These are phyloP conservation scores for Ictalurus furcatus DNA, from an alignment of 2,113 vertebrate species.

Conservation along the genomic window DNA sequence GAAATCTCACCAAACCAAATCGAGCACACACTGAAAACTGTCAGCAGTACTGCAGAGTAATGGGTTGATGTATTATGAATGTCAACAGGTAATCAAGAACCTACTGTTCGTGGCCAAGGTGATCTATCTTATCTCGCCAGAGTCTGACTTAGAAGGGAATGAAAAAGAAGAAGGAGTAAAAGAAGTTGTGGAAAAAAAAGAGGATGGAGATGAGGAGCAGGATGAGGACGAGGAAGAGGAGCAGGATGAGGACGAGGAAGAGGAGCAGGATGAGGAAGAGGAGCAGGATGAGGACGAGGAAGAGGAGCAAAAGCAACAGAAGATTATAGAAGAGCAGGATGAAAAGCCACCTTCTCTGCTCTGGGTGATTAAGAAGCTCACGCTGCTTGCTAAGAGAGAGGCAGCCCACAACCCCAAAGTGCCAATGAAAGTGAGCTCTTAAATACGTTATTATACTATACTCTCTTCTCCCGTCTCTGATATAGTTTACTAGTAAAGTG, in stretches of 20 bases:
- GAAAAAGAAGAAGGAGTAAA: slow-evolving; percentile 17
- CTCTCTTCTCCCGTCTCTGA: background rate
- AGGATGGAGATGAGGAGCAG: background rate
- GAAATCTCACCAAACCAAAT: background rate
- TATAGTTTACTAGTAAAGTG: background rate
- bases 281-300: slow-evolving; percentile 44
- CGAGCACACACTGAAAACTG: background rate
- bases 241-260: slow-evolving; percentile 34
- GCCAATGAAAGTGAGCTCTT: slow-evolving; percentile 80
- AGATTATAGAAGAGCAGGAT: slow-evolving; percentile 61
- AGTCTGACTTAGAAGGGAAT: slow-evolving; percentile 62
- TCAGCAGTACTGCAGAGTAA: background rate
- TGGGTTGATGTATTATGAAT: background rate
- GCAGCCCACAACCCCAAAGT: slow-evolving; percentile 86
- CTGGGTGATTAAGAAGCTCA: slow-evolving; percentile 89
- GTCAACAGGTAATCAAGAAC: slow-evolving; percentile 89
- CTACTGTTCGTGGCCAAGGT: slow-evolving; percentile 91
- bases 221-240: slow-evolving; percentile 38
- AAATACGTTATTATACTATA: background rate
- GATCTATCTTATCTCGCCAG: slow-evolving; percentile 83
- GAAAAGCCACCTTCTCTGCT: slow-evolving; percentile 78
- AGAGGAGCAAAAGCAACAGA: slow-evolving; percentile 43
- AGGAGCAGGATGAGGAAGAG: slow-evolving; percentile 32
- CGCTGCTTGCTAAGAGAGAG: slow-evolving; percentile 85
- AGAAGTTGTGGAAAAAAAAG: slow-evolving; percentile 29